Evolutionary conservation across 2,888 invertebrate genomes (phyloP), one percentile per base, ranked within the genome.

Genomic region (Platycnemis pennipes): DNA sequence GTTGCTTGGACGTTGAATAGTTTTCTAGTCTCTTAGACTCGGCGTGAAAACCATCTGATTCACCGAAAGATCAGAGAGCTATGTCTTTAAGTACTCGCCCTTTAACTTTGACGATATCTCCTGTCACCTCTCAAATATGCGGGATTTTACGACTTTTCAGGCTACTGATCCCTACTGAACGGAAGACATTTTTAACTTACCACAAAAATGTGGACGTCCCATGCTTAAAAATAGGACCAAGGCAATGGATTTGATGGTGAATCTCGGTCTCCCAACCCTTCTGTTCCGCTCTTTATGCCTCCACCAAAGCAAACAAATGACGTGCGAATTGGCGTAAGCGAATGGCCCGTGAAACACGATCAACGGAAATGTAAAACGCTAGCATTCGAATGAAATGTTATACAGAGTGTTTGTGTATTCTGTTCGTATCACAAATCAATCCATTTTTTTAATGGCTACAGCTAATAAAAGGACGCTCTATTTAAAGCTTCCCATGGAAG

Each of bases 151-250:
- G 77, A 16, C 77, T 26, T 11, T 77, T 2, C 16, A 31, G 77
- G 37, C 77, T 77, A 77, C 37, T 77, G 77, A 77, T 77, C 77
- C 77, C 77, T 37, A n/a, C 31, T 69, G 31, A 69, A 69, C 31
- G 69, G n/a, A 37, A 77, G 37, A 37, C 77, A 31, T 8, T 77
- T 77, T 77, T 77, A 77, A 77, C 37, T 3, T 37, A 37, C 77
- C 37, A 37, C 37, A 77, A 37, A 77, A 77, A 37, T 37, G 77
- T 1, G 37, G 31, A 77, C 37, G 13, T 8, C 37, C 77, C 77
- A 37, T 16, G n/a, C 31, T 13, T 77, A 77, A 77, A 77, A 77
- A 77, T 77, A 77, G 31, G 13, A 26, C 37, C 7, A 37, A 77
- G 77, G 77, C 11, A 77, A 16, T 13, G 11, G 16, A 77, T 77